Evolutionary conservation across 2,888 invertebrate genomes (phyloP).

Genomic region (Yponomeuta plumbellus): DNA sequence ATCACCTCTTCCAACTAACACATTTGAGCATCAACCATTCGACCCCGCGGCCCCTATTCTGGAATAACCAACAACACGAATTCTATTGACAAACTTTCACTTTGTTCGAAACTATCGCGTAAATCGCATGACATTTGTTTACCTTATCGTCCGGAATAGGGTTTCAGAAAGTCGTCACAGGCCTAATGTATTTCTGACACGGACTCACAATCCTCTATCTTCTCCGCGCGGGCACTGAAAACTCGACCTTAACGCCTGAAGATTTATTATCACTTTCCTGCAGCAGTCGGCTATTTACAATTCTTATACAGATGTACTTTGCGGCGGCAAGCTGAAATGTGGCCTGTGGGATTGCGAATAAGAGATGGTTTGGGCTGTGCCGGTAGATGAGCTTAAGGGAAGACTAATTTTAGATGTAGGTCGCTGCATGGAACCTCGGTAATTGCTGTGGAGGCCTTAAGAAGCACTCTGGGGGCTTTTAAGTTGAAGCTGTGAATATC

Average conservation of each 20-base stretch:
- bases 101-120: neutral
- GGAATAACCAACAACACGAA: neutral
- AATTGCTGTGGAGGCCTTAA: conserved; percentile 44
- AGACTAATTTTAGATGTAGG: conserved; percentile 46
- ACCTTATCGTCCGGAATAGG: neutral
- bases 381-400: conserved; percentile 25
- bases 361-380: conserved; percentile 3
- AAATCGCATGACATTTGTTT: neutral
- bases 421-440: conserved; percentile 40
- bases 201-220: conserved; percentile 4
- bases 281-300: conserved; percentile 10
- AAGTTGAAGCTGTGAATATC: conserved; percentile 29
- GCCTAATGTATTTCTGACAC: conserved; percentile 12
- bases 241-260: neutral
- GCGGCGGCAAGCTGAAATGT: neutral
- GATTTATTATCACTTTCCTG: conserved; percentile 1
- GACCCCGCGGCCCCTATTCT: neutral
- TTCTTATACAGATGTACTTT: conserved; percentile 10
- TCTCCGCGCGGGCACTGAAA: neutral
- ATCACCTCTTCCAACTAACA: conserved; percentile 8
- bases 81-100: neutral
- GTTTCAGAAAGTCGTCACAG: conserved; percentile 2
- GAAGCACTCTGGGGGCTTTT: conserved; percentile 38
- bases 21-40: neutral
- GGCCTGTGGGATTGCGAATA: neutral